phyloP scores from a whole-genome alignment of 2,797 vertebrate species.

The Oceanodroma leucorhoa region DNA sequence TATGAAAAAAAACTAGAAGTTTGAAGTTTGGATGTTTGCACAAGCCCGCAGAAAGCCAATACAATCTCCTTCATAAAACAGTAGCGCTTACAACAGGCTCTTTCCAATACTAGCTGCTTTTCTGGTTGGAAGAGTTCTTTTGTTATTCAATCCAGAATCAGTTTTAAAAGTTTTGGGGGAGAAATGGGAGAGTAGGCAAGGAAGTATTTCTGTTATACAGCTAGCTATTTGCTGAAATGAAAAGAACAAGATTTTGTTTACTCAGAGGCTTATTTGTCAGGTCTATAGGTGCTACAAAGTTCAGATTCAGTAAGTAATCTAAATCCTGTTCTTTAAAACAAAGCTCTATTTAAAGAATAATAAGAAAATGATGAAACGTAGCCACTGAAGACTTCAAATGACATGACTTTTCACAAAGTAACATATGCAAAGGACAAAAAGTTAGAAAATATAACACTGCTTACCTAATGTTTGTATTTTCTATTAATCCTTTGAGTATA shows the following conservation, averaged over 20 bases:
- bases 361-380: background rate
- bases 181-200: background rate
- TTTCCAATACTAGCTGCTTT: background rate
- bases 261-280: background rate
- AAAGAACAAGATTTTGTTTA: background rate
- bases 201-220: background rate
- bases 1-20: background rate
- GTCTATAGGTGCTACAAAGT: background rate
- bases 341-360: background rate
- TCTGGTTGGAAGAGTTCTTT: background rate
- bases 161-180: background rate
- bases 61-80: background rate
- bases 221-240: background rate
- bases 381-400: background rate
- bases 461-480: slow-evolving; percentile 57
- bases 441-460: background rate
- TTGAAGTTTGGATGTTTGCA: background rate
- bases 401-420: background rate
- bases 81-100: background rate
- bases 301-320: background rate
- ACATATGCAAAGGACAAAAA: background rate
- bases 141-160: background rate
- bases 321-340: background rate
- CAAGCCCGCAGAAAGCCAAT: background rate
- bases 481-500: slow-evolving; percentile 58